phyloP scores from a whole-genome alignment of 2,797 vertebrate species.

The Octomys mimax region DNA sequence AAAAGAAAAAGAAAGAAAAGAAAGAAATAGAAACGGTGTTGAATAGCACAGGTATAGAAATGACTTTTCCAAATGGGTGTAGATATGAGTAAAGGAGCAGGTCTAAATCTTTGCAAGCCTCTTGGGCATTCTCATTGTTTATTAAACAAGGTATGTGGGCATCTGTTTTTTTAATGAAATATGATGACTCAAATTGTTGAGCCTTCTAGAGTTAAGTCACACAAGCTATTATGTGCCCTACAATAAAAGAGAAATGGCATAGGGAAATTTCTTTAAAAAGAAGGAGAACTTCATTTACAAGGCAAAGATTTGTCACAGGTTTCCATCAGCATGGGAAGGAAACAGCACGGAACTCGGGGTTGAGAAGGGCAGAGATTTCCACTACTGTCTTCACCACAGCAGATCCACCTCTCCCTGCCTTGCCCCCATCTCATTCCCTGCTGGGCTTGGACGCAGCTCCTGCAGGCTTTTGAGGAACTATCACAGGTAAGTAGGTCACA shows the following conservation, averaged over 20 bases:
- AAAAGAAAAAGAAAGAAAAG: too few relatives aligned
- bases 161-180: neutral
- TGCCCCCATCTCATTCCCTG: neutral
- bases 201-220: neutral
- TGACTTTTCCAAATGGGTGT: neutral
- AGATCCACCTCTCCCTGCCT: too few relatives aligned
- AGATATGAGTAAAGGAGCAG: neutral
- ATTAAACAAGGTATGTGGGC: neutral
- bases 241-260: neutral
- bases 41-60: neutral
- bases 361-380: neutral
- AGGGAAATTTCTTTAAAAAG: neutral
- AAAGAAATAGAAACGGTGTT: too few relatives aligned
- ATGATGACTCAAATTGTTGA: conserved; percentile 29
- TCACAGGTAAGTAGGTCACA: neutral
- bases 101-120: neutral
- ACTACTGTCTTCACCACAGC: neutral
- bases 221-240: neutral
- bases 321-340: neutral
- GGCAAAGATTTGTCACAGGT: neutral
- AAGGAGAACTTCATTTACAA: neutral
- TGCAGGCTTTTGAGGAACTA: neutral
- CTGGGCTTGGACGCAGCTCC: neutral
- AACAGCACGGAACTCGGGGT: neutral
- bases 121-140: neutral